Percentiles rank a stretch among this genome's conserved stretches.
These are phyloP conservation scores for Schlechtendalia chinensis DNA, from an alignment of 1,140 invertebrate genomes.

Conservation along the genomic window DNA sequence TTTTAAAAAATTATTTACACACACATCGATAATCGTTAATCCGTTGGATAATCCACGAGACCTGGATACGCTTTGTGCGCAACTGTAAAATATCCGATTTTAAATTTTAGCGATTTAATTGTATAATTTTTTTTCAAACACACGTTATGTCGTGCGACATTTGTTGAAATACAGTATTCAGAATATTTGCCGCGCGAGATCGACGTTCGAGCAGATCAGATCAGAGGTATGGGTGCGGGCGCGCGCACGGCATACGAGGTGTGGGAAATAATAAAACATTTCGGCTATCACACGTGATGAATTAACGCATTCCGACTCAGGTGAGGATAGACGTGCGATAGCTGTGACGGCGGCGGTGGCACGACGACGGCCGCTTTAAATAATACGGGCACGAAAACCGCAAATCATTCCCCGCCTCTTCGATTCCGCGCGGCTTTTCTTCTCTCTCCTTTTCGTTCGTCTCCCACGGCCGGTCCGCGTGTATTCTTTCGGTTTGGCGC, in stretches of 20 bases:
- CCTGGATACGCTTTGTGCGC: no score
- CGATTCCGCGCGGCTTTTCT: slow-evolving; percentile 27
- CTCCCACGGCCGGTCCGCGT: slow-evolving; percentile 21
- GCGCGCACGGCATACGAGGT: background rate
- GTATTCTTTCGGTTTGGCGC: slow-evolving; percentile 37
- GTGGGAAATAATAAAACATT: background rate
- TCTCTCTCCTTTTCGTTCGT: background rate
- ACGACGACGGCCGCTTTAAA: no score
- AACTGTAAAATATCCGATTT: no score
- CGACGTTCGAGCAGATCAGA: no score
- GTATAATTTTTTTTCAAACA: no score
- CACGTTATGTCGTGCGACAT: no score
- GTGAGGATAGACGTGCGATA: background rate
- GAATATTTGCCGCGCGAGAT: no score
- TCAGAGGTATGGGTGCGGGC: background rate
- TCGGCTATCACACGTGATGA: slow-evolving; percentile 30
- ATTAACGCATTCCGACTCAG: slow-evolving; percentile 38
- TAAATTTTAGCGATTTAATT: no score
- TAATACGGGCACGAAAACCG: slow-evolving; percentile 25
- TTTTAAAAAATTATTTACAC: no score
- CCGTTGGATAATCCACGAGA: no score
- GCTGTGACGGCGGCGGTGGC: background rate
- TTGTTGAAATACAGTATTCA: no score
- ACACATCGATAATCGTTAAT: no score
- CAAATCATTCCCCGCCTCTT: slow-evolving; percentile 48